These are phyloP conservation scores for Paralichthys olivaceus DNA, from an alignment of 2,113 vertebrate genomes.

Conservation along the genomic window DNA sequence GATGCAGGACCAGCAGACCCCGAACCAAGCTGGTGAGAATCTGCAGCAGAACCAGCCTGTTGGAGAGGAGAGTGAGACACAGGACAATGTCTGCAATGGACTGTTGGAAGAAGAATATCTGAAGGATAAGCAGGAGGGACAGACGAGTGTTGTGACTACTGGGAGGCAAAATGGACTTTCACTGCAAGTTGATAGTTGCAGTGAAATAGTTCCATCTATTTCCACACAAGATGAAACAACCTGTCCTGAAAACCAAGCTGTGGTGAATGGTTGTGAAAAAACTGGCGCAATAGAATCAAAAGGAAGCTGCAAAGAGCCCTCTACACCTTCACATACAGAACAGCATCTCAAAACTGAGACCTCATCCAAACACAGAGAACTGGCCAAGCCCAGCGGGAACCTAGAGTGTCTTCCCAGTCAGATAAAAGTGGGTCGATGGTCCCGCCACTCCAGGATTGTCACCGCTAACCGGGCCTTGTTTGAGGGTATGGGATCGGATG, in stretches of 20 bases:
- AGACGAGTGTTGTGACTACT: not conserved
- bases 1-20: not conserved
- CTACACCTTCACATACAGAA: not conserved
- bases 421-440: slow-evolving; percentile 71
- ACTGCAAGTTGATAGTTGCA: slow-evolving; percentile 6
- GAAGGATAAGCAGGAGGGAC: not conserved
- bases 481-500: slow-evolving; percentile 62
- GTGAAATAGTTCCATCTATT: no score
- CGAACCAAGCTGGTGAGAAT: not conserved
- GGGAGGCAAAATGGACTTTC: not conserved
- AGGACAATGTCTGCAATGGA: not conserved
- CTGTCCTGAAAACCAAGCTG: not conserved
- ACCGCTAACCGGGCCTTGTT: slow-evolving; percentile 57
- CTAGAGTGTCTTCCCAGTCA: slow-evolving; percentile 59
- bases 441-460: slow-evolving; percentile 65
- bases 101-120: not conserved
- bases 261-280: not conserved
- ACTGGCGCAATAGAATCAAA: not conserved
- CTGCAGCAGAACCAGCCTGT: not conserved
- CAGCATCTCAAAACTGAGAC: not conserved
- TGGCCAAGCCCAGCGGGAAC: slow-evolving; percentile 9
- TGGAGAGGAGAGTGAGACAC: not conserved
- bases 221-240: slow-evolving; percentile 18
- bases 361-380: slow-evolving; percentile 26
- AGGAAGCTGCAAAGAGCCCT: not conserved